Percentiles rank a stretch among this genome's conserved stretches.
These are phyloP conservation scores for Pararge aegeria DNA, from an alignment of 1,140 invertebrate genomes.

Conservation along the genomic window DNA sequence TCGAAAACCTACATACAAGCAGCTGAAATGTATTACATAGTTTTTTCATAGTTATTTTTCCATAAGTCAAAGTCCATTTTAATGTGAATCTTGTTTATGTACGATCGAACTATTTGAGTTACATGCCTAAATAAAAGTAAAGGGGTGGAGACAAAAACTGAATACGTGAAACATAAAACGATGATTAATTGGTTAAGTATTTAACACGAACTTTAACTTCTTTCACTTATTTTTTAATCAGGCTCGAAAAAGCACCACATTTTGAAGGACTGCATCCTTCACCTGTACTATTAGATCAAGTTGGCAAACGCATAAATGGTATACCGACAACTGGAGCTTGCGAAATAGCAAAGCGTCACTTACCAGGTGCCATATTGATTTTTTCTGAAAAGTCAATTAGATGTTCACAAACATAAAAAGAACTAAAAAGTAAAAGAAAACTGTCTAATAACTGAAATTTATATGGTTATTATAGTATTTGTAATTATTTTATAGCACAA, in stretches of 20 bases:
- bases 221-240: conserved; percentile 11
- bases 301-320: conserved; percentile 20
- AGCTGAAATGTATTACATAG: conserved; percentile 53
- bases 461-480: too few species aligned
- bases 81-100: too few species aligned
- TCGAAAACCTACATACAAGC: conserved; percentile 42
- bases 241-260: conserved; percentile 31
- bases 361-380: conserved; percentile 14
- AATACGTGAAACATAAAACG: too few species aligned
- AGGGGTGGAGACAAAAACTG: too few species aligned
- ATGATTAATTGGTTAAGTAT: too few species aligned
- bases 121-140: too few species aligned
- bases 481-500: too few species aligned
- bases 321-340: conserved; percentile 9
- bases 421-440: too few species aligned
- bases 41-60: background rate
- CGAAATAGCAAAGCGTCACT: conserved; percentile 33
- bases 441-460: too few species aligned
- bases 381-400: background rate
- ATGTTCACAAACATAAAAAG: too few species aligned
- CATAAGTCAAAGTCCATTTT: too few species aligned
- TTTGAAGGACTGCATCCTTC: conserved; percentile 37
- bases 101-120: too few species aligned
- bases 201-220: background rate
- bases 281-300: conserved; percentile 32